Evolutionary conservation across 2,113 vertebrate species (phyloP).

Genomic region (Passer domesticus): DNA sequence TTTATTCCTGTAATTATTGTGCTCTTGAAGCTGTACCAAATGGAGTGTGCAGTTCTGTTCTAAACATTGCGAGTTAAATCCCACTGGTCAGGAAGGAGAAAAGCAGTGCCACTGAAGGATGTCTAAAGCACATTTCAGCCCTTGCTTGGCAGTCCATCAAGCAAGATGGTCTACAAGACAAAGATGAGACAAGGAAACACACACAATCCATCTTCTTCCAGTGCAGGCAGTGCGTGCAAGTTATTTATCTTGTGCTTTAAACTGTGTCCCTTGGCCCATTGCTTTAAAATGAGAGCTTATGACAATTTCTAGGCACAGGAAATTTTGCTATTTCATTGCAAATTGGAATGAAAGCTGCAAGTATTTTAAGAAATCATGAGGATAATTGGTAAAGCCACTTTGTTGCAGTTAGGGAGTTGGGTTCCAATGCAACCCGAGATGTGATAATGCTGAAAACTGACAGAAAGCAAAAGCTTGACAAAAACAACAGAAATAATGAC

Average conservation of each 20-base stretch:
- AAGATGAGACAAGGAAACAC: not conserved
- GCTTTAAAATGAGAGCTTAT: not conserved
- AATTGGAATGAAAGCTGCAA: not conserved
- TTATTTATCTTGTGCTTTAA: not conserved
- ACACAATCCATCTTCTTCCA: not conserved
- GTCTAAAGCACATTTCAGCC: not conserved
- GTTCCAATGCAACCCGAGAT: not conserved
- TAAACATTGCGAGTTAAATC: slow-evolving; percentile 10
- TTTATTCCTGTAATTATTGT: slow-evolving; percentile 64
- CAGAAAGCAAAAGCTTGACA: not conserved
- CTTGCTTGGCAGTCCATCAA: slow-evolving; percentile 14
- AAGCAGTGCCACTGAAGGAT: not conserved
- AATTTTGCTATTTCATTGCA: not conserved
- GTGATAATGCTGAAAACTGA: not conserved
- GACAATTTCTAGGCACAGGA: not conserved
- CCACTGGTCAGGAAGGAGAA: not conserved
- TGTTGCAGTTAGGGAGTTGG: not conserved
- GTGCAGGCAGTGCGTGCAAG: not conserved
- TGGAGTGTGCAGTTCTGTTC: not conserved
- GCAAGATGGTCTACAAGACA: not conserved
- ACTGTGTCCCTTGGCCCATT: not conserved
- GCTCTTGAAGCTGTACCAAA: slow-evolving; percentile 31
- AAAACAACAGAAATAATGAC: not conserved
- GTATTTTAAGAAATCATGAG: slow-evolving; percentile 1
- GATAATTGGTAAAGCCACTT: not conserved